Conservation (phyloP, 1,140 invertebrate species). For the Polypedilum pembai region DNA sequence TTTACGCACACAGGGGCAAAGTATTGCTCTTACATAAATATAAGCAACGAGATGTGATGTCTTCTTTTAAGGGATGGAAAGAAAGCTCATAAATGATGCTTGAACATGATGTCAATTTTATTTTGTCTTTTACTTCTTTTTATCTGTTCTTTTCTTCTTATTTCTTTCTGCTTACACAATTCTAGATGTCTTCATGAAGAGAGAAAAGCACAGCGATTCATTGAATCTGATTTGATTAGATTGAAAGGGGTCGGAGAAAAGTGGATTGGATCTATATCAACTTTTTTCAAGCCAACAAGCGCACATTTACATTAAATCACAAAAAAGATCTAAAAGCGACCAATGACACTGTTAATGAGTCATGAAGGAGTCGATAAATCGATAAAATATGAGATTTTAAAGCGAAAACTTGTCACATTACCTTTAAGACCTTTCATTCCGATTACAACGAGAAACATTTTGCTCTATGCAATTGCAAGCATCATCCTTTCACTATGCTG, state of each 20-base stretch:
- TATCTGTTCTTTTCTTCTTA: not conserved
- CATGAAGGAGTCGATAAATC: not conserved
- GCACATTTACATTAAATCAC: not conserved
- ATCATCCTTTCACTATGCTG: slow-evolving; percentile 42
- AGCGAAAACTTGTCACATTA: not conserved
- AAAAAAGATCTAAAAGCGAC: not conserved
- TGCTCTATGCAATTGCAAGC: slow-evolving; percentile 42
- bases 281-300: not conserved
- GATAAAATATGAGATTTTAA: not conserved
- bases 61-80: not conserved
- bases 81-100: slow-evolving; percentile 5
- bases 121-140: not conserved
- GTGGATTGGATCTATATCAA: not conserved
- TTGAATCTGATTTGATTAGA: not conserved
- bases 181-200: not conserved
- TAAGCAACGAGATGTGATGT: not conserved
- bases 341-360: not conserved
- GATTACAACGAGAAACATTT: slow-evolving; percentile 35
- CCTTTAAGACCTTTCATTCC: slow-evolving; percentile 20
- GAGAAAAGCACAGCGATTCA: not conserved
- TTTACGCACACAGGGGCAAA: not conserved
- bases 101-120: slow-evolving; percentile 12
- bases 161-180: not conserved
- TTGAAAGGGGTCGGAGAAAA: not conserved
- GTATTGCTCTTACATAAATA: slow-evolving; percentile 5